Evolutionary conservation across 1,140 invertebrate species (phyloP).

Genomic region (Camponotus floridanus): DNA sequence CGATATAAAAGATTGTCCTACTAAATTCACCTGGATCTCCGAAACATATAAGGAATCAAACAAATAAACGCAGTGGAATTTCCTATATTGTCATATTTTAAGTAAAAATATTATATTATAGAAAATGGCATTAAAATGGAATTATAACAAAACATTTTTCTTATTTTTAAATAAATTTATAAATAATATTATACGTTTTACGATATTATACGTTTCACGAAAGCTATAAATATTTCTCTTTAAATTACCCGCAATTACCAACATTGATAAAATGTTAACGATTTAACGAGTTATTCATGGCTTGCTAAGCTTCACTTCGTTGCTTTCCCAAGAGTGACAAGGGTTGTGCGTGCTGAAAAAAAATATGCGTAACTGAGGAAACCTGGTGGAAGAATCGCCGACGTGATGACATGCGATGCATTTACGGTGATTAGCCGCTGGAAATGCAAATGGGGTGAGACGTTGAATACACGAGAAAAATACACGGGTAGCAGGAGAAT

Average conservation of each 20-base stretch:
- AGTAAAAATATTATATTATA: constrained; percentile 1
- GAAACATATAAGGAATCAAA: constrained; percentile 56
- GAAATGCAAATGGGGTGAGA: background rate
- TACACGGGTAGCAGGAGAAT: constrained; percentile 51
- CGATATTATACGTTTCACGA: background rate
- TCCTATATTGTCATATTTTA: background rate
- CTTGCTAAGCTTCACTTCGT: constrained; percentile 33
- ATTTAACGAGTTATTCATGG: background rate
- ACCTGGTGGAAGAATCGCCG: background rate
- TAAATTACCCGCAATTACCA: background rate
- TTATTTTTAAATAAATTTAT: constrained; percentile 14
- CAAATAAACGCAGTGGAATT: background rate
- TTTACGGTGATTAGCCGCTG: constrained; percentile 45
- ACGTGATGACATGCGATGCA: constrained; percentile 23
- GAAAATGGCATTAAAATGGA: background rate
- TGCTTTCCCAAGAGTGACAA: background rate
- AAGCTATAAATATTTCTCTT: constrained; percentile 6
- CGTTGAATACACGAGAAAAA: constrained; percentile 40
- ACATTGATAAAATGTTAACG: constrained; percentile 23
- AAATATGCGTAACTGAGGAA: constrained; percentile 41
- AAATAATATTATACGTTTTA: background rate
- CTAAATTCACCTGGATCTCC: constrained; percentile 27
- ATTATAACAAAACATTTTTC: constrained; percentile 14
- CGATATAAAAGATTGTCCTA: constrained; percentile 41
- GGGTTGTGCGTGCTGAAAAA: constrained; percentile 54